Conservation (phyloP, 2,113 vertebrate genomes). For the Polypterus senegalus region DNA sequence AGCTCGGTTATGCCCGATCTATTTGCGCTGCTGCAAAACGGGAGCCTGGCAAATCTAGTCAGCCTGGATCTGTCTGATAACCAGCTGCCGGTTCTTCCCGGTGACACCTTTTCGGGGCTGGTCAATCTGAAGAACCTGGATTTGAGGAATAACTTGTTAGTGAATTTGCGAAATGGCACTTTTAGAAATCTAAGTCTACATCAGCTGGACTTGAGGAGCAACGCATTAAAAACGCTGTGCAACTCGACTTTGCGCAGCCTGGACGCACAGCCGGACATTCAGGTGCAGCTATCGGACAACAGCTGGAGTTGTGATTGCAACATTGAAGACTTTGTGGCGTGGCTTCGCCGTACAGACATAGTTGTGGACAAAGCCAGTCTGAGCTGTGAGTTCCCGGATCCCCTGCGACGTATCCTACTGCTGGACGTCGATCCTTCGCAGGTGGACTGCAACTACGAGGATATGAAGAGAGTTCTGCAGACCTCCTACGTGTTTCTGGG, state of each 20-base stretch:
- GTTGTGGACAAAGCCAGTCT: constrained; percentile 50
- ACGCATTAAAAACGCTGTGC: constrained; percentile 52
- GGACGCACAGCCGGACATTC: constrained; percentile 36
- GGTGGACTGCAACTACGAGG: constrained; percentile 48
- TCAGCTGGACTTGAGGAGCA: constrained; percentile 71
- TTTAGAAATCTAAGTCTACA: constrained; percentile 49
- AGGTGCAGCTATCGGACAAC: constrained; percentile 53
- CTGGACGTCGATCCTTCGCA: constrained; percentile 45
- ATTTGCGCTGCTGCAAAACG: constrained; percentile 34
- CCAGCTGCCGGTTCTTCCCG: constrained; percentile 53
- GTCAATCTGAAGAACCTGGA: constrained; percentile 51
- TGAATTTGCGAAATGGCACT: constrained; percentile 48
- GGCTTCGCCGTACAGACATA: constrained; percentile 62
- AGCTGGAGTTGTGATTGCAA: constrained; percentile 77
- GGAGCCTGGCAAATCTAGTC: constrained; percentile 44
- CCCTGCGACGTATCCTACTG: constrained; percentile 42
- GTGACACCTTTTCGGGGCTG: constrained; percentile 40
- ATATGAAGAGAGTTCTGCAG: constrained; percentile 66
- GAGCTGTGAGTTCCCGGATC: constrained; percentile 55
- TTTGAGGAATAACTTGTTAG: constrained; percentile 72
- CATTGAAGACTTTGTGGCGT: constrained; percentile 56
- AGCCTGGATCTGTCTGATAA: constrained; percentile 69
- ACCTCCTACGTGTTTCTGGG: constrained; percentile 92
- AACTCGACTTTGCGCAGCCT: constrained; percentile 47
- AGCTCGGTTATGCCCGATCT: constrained; percentile 28